Evolutionary conservation across 2,113 vertebrate genomes (phyloP), one percentile per base, ranked within the genome.

Genomic region (Amazona guildingii): DNA sequence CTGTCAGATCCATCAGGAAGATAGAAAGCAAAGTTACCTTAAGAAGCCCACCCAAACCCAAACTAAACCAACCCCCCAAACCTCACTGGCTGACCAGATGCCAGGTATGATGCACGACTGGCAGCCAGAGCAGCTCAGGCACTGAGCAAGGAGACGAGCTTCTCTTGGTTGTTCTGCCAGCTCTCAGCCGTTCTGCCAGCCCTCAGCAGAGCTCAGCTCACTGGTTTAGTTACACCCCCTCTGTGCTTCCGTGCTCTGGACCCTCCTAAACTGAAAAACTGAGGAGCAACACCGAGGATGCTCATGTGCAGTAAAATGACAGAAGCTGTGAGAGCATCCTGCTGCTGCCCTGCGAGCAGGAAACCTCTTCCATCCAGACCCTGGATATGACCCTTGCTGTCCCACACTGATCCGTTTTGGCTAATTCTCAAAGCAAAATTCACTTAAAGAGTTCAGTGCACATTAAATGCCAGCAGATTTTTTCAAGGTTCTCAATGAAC

Each of bases 51-150:
- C 52, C 18, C 4, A 19, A 76, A 52, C 0, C 8, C 31, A 74
- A 48, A n/a, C 1, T 7, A 44, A 44, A 17, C 14, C 55, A 57
- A 13, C 33, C 33, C 4, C 21, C 6, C 18, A 19, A 59, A 59
- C 21, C 21, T 12, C 20, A n/a, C 21, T 31, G 74, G 86, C 95
- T 96, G 96, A 70, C 83, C 91, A 93, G 33, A 44, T 5, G 48
- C 93, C 59, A 63, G 90, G 81, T 85, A 41, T 69, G 74, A 69
- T 79, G 93, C 96, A 46, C 10, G 18, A 52, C 37, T 35, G 67
- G 94, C 95, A 79, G 92, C 92, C 97, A 37, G 95, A n/a, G 94
- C 96, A 88, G 48, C 88, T 88, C 97, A 93, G 96, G 67, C 39
- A 31, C 85, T 62, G 94, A 96, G 83, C 96, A 95, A 91, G 67